These are phyloP conservation scores for Heliconius ethilla DNA, from an alignment of 2,888 invertebrate species.

Conservation along the genomic window DNA sequence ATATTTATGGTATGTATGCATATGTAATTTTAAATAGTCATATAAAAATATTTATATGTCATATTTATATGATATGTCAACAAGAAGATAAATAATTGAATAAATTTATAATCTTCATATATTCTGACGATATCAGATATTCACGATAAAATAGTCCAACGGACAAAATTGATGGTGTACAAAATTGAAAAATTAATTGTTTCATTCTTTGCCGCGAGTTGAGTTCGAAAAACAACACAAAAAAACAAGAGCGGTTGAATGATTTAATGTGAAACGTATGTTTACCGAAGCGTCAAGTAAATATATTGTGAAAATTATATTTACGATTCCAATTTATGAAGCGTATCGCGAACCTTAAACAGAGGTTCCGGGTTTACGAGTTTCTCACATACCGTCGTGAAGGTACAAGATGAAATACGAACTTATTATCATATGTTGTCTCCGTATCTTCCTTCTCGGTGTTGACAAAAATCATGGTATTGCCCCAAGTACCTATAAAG, in stretches of 20 bases:
- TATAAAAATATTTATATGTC: too few species aligned
- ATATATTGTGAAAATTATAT: constrained; percentile 27
- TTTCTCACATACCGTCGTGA: neutral
- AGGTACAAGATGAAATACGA: constrained; percentile 14
- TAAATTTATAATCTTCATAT: neutral
- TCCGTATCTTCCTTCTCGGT: constrained; percentile 13
- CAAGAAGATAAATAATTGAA: neutral
- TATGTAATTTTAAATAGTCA: too few species aligned
- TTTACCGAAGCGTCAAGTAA: constrained; percentile 14
- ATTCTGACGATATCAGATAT: neutral
- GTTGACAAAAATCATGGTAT: constrained; percentile 23
- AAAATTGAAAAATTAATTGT: constrained; percentile 12
- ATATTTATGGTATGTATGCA: too few species aligned
- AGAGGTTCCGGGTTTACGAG: constrained; percentile 3
- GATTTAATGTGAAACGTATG: constrained; percentile 8
- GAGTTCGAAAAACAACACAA: neutral
- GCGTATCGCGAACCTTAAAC: constrained; percentile 19
- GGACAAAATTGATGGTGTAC: constrained; percentile 1
- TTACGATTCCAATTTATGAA: constrained; percentile 18
- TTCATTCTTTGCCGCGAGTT: neutral
- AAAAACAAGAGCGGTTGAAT: neutral
- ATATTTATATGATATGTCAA: too few species aligned
- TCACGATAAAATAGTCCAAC: neutral
- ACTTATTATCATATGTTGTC: constrained; percentile 29
- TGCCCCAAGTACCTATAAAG: neutral